phyloP scores from a whole-genome alignment of 2,113 vertebrate species.

The Stomatorhinus ivindoensis region DNA sequence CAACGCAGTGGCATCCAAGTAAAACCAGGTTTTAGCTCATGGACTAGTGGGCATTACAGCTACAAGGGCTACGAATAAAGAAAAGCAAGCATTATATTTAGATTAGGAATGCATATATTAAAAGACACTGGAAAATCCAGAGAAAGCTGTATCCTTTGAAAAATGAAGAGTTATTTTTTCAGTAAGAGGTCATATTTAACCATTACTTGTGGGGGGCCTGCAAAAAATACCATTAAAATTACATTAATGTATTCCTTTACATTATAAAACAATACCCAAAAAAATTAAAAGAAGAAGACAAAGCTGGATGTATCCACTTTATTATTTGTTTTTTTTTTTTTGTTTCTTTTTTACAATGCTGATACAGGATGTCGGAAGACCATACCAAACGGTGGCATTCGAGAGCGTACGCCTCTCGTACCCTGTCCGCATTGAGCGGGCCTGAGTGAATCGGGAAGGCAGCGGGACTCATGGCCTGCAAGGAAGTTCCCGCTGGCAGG shows the following conservation, averaged over 20 bases:
- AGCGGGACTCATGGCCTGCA: slow-evolving; percentile 99
- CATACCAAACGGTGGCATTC: slow-evolving; percentile 99
- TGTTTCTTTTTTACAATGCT: slow-evolving; percentile 80
- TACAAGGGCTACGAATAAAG: slow-evolving; percentile 90
- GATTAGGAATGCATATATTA: slow-evolving; percentile 90
- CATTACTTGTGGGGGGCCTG: slow-evolving; percentile 94
- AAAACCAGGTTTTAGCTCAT: slow-evolving; percentile 98
- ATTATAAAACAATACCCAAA: slow-evolving; percentile 51
- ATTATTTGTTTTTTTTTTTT: slow-evolving; percentile 47
- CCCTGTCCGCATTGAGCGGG: slow-evolving; percentile 99
- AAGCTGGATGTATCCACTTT: slow-evolving; percentile 96
- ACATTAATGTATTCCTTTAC: slow-evolving; percentile 75
- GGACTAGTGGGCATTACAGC: slow-evolving; percentile 92
- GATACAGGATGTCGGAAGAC: slow-evolving; percentile 99
- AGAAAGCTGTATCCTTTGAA: slow-evolving; percentile 99
- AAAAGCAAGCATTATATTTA: slow-evolving; percentile 98
- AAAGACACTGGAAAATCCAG: slow-evolving; percentile 94
- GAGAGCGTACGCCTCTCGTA: slow-evolving; percentile 99
- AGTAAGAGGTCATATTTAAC: slow-evolving; percentile 87
- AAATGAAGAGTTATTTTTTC: slow-evolving; percentile 96
- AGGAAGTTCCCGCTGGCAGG: slow-evolving; percentile 99
- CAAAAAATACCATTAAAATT: slow-evolving; percentile 97
- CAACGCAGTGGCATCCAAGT: slow-evolving; percentile 58
- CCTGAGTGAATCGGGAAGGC: slow-evolving; percentile 99
- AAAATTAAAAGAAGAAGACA: slow-evolving; percentile 85